Evolutionary conservation across 2,888 invertebrate genomes (phyloP).

Genomic region (Agrochola lota): DNA sequence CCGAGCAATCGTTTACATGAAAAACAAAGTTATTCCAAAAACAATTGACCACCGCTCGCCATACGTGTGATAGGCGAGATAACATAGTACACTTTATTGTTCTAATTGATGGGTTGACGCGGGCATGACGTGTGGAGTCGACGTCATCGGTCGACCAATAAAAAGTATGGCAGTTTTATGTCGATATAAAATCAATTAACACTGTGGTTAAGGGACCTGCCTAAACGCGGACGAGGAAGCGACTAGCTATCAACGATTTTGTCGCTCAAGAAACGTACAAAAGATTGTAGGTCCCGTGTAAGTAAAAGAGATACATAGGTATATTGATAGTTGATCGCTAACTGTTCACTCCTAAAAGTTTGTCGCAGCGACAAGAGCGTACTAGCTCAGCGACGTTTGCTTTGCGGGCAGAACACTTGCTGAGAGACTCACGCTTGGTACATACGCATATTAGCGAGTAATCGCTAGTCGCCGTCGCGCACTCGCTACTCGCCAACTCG

Average conservation of each 20-base stretch:
- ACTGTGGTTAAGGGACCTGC: not conserved
- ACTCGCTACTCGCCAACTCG: not conserved
- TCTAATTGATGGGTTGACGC: conserved; percentile 64
- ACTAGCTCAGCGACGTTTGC: too few species aligned
- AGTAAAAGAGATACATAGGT: too few species aligned
- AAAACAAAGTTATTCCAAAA: conserved; percentile 34
- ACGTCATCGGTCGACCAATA: conserved; percentile 56
- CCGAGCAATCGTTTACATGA: too few species aligned
- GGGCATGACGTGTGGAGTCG: conserved; percentile 58
- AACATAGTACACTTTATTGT: conserved; percentile 40
- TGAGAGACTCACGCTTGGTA: not conserved
- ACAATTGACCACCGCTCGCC: conserved; percentile 60
- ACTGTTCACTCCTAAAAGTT: too few species aligned
- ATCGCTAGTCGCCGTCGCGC: not conserved
- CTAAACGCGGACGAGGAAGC: not conserved
- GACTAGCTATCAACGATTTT: not conserved
- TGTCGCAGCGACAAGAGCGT: too few species aligned
- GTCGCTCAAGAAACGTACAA: not conserved
- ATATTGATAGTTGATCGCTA: too few species aligned
- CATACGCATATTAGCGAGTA: not conserved
- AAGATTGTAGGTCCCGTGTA: too few species aligned
- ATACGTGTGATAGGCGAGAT: conserved; percentile 34
- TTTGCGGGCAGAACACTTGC: not conserved
- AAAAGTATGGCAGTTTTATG: conserved; percentile 56
- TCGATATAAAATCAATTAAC: conserved; percentile 58